Evolutionary conservation across 1,140 invertebrate species (phyloP).

Genomic region (Physella acuta): DNA sequence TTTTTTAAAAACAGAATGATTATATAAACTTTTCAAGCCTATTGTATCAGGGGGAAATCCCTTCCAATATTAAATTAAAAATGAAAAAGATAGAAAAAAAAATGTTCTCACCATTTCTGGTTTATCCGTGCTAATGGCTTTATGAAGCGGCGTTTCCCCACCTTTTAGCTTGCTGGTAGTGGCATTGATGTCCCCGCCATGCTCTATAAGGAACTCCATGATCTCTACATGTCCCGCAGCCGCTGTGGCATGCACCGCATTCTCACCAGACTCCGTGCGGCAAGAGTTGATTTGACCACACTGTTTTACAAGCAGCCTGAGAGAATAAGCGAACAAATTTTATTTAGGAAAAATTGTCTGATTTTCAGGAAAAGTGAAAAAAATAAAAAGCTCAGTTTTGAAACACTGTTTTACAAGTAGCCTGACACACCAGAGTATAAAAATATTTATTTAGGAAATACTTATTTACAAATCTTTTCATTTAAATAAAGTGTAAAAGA

Average conservation of each 20-base stretch:
- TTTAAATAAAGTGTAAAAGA: too few relatives aligned
- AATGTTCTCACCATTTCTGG: conserved; percentile 17
- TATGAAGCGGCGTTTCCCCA: conserved; percentile 21
- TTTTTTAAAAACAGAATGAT: not conserved
- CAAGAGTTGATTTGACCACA: conserved; percentile 22
- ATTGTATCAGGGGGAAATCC: too few relatives aligned
- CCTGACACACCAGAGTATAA: too few relatives aligned
- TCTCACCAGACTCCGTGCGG: conserved; percentile 21
- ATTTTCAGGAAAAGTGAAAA: too few relatives aligned
- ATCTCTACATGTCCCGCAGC: conserved; percentile 1
- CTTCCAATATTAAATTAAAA: not conserved
- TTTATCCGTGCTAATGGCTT: conserved; percentile 8
- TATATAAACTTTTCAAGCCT: too few relatives aligned
- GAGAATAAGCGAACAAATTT: too few relatives aligned
- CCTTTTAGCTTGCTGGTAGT: not conserved
- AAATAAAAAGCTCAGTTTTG: too few relatives aligned
- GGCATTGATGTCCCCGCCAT: conserved; percentile 14
- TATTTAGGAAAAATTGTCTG: too few relatives aligned
- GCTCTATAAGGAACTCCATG: conserved; percentile 17
- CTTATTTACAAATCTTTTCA: too few relatives aligned
- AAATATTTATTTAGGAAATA: too few relatives aligned
- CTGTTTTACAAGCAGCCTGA: conserved; percentile 9
- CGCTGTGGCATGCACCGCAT: conserved; percentile 13
- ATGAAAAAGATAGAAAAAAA: not conserved
- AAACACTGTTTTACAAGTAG: too few relatives aligned